phyloP scores from a whole-genome alignment of 2,797 vertebrate species.

The Semotilus atromaculatus region DNA sequence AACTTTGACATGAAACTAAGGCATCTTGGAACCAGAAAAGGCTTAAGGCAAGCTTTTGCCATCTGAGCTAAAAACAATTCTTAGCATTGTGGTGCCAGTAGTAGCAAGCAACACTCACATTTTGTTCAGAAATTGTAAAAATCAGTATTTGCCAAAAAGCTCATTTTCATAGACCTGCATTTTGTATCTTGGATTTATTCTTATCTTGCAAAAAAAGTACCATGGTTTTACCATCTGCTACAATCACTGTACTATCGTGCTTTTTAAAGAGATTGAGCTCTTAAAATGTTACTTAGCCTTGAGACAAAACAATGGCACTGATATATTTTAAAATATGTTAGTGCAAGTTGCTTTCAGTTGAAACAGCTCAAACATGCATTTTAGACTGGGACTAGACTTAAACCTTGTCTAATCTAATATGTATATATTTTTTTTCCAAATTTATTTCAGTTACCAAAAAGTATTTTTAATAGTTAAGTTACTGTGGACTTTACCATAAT shows the following conservation, averaged over 20 bases:
- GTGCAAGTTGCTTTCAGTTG: too few relatives aligned
- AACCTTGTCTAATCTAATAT: too few relatives aligned
- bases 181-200: not conserved
- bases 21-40: not conserved
- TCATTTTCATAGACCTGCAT: not conserved
- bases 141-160: not conserved
- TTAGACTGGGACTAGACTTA: too few relatives aligned
- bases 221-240: not conserved
- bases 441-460: too few relatives aligned
- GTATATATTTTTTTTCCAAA: too few relatives aligned
- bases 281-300: not conserved
- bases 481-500: too few relatives aligned
- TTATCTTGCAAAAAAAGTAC: not conserved
- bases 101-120: not conserved
- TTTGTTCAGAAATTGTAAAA: slow-evolving; percentile 1
- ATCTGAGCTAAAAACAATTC: not conserved
- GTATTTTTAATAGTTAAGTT: too few relatives aligned
- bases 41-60: not conserved
- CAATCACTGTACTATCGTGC: not conserved
- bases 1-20: not conserved
- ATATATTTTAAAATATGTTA: too few relatives aligned
- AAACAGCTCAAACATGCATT: too few relatives aligned
- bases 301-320: too few relatives aligned
- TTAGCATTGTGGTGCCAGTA: not conserved
- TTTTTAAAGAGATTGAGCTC: not conserved